Evolutionary conservation across 2,797 vertebrate genomes (phyloP).

Genomic region (Pygocentrus nattereri): DNA sequence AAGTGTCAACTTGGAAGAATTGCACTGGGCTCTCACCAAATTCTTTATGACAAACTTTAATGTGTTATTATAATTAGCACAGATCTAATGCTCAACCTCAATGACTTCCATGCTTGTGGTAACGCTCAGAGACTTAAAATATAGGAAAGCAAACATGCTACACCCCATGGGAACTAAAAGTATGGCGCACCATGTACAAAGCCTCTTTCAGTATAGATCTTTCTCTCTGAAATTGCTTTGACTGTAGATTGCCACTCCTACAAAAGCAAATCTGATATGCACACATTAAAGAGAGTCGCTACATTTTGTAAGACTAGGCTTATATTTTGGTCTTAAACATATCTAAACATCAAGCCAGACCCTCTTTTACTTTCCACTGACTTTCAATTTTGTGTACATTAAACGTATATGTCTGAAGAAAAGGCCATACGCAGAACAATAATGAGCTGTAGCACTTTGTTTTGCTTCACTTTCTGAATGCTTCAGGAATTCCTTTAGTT

Average conservation of each 20-base stretch:
- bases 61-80: constrained; percentile 36
- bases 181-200: background rate
- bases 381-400: background rate
- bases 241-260: background rate
- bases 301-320: background rate
- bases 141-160: background rate
- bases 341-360: background rate
- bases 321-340: background rate
- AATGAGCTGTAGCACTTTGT: constrained; percentile 14
- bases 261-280: background rate
- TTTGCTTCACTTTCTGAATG: constrained; percentile 40
- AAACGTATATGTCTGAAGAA: background rate
- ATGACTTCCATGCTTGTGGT: constrained; percentile 24
- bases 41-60: constrained; percentile 21
- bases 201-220: background rate
- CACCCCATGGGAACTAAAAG: background rate
- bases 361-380: background rate
- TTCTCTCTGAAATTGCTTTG: background rate
- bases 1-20: constrained; percentile 10
- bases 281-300: background rate
- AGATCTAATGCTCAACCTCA: constrained; percentile 10
- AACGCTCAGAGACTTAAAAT: background rate
- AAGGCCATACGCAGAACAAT: background rate
- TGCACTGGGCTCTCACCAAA: constrained; percentile 11
- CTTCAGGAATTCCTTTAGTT: constrained; percentile 61